Evolutionary conservation across 2,113 vertebrate species (phyloP).

Genomic region (Tor tambroides): DNA sequence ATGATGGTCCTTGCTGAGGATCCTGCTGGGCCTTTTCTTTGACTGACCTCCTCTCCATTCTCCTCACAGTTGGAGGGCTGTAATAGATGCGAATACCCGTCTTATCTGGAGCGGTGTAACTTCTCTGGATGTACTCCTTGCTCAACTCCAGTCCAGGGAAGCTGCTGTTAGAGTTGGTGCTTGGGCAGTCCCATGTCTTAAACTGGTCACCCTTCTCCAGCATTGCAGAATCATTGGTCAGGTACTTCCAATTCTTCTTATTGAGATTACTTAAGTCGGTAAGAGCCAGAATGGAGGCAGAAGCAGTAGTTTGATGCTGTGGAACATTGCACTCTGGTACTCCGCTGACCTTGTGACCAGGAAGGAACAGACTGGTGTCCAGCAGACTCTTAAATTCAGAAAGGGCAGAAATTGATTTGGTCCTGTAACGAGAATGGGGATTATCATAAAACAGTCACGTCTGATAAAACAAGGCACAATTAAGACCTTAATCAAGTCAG

Average conservation of each 20-base stretch:
- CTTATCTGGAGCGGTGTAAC: constrained; percentile 93
- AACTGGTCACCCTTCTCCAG: constrained; percentile 70
- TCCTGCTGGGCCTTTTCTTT: constrained; percentile 56
- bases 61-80: constrained; percentile 89
- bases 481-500: background rate
- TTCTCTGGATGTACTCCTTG: constrained; percentile 87
- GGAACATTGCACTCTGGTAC: constrained; percentile 67
- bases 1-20: constrained; percentile 9
- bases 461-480: background rate
- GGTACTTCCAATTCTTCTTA: constrained; percentile 80
- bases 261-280: constrained; percentile 71
- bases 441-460: background rate
- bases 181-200: constrained; percentile 86
- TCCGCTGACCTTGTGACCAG: constrained; percentile 69
- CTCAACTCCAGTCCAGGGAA: constrained; percentile 72
- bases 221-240: constrained; percentile 76
- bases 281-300: constrained; percentile 65
- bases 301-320: constrained; percentile 65
- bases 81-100: constrained; percentile 97
- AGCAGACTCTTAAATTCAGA: constrained; percentile 86
- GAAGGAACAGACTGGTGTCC: constrained; percentile 81
- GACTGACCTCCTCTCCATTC: constrained; percentile 69
- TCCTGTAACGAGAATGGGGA: constrained; percentile 71
- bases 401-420: constrained; percentile 87
- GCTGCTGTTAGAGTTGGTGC: constrained; percentile 66